Base-by-base conservation (phyloP, 2,113 vertebrate genomes). In the Haliaeetus leucogaster region DNA sequence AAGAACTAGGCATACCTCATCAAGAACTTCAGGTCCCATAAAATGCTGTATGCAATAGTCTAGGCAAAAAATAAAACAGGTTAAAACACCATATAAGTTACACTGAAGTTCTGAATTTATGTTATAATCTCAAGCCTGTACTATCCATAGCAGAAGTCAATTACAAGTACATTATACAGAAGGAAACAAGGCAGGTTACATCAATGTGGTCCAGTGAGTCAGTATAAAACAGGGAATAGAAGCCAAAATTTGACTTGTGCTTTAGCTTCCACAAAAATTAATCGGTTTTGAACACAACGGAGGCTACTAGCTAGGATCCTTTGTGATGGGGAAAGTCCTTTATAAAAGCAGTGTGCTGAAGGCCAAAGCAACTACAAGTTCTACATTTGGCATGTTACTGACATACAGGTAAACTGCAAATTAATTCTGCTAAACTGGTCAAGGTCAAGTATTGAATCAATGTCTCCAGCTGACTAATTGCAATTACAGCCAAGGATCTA, bases 1-100 rank as follows among this genome's bases (percentile, higher is more conserved):
- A 38, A 67, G 38, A 76, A 74, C 32, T 5, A 82, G 11, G 95
- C 99, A n/a, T 97, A 99, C 99, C 99, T 99, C 99, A 99, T 99
- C 98, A 99, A 95, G 97, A 99, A 99, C 97, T 99, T 99, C 85
- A 99, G 97, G 96, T 99, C 99, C 99, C 99, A 99, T 93, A 99
- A 97, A 97, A 99, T 99, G 98, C 99, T 99, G 98, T 99, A 99
- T 55, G 99, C 99, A 74, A 99, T 98, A 16, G 99, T 99, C 99
- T 99, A 98, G 19, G 45, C 71, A 95, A 89, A 93, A 86, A 59
- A 92, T 36, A 97, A 34, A 81, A 89, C 20, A 89, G 20, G 62
- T 86, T 87, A 89, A 52, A 77, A 65, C 27, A 83, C 4, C n/a
- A 30, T 1, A 38, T 16, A 68, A 74, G 30, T 55, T 8, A 81